phyloP scores from a whole-genome alignment of 2,888 invertebrate species.

The Congeria kusceri region DNA sequence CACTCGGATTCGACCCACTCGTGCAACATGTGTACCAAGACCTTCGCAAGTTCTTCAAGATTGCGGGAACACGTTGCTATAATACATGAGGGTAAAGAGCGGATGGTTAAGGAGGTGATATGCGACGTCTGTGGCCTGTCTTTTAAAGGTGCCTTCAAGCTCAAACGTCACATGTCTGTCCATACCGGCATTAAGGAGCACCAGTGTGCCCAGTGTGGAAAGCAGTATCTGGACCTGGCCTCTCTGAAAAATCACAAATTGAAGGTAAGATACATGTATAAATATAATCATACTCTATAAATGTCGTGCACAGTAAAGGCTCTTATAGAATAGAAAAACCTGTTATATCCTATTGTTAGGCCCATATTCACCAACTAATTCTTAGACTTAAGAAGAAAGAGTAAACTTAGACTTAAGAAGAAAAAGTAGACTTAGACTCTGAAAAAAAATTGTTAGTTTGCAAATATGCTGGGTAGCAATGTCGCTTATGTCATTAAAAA shows the following conservation, averaged over 20 bases:
- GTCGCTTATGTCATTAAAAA: no score
- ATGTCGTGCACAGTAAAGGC: no score
- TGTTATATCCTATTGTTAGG: no score
- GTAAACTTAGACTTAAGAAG: no score
- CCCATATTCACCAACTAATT: no score
- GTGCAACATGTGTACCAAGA: background rate
- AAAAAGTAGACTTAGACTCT: no score
- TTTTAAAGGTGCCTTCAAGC: constrained; percentile 7
- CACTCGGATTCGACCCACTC: background rate
- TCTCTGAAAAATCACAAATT: background rate
- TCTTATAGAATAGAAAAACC: no score
- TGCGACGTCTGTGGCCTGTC: constrained; percentile 1
- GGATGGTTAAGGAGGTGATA: background rate
- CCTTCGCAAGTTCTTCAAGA: background rate
- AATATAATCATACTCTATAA: no score
- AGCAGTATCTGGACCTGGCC: constrained; percentile 5
- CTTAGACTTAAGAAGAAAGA: no score
- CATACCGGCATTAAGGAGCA: constrained; percentile 12
- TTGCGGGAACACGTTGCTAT: background rate
- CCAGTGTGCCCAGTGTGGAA: constrained; percentile 16
- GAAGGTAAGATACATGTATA: background rate
- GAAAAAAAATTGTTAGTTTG: no score
- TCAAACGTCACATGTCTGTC: constrained; percentile 12
- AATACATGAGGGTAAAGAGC: constrained; percentile 1
- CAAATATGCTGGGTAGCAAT: no score